Base-by-base conservation (phyloP, 2,888 invertebrate species). In the Nomada fabriciana region DNA sequence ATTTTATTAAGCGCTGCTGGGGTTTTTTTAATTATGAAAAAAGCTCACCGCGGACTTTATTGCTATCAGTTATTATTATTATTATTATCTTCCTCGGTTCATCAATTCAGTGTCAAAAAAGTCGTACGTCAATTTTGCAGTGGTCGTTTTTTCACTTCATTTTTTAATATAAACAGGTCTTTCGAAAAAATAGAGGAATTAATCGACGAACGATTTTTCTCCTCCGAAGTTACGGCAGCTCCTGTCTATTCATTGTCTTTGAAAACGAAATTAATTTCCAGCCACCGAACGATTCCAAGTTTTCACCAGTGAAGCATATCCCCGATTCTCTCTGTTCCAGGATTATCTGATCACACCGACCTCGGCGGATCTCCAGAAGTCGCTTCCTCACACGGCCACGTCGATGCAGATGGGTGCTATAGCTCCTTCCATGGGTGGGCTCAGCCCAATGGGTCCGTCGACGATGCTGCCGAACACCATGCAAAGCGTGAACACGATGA, bases 391-490 rank as follows among this genome's bases (percentile, higher is more conserved):
- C 76, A 94, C 93, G 71, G 91, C 93, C 29, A 93, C 93, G 50
- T 93, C 94, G 76, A 93, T 94, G 94, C 94, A 94, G 80, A 94
- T 94, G 94, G 94, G 94, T 23, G 91, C 93, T 73, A 93, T 94
- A 64, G 93, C 93, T 11, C 93, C 94, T 20, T 90, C 93, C 71
- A 93, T 93, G 93, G 91, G 93, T 25, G 93, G 92, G 36, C 89
- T 94, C 43, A 93, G 93, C 78, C 93, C 94, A 5, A 94, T 94
- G 93, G 93, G 93, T 0, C 93, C 93, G 3, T 90, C 93, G 70
- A 90, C 94, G 77, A 93, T 94, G 92, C 85, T 93, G 65, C 93
- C 93, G 25, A 92, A 92, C 80, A 90, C 93, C 68, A 93, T 94
- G 93, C 93, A 94, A 80, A 85, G 91, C 69, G 93, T 93, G 47